These are phyloP conservation scores for Erpobdella octoculata DNA, from an alignment of 2,888 invertebrate species.

Conservation along the genomic window DNA sequence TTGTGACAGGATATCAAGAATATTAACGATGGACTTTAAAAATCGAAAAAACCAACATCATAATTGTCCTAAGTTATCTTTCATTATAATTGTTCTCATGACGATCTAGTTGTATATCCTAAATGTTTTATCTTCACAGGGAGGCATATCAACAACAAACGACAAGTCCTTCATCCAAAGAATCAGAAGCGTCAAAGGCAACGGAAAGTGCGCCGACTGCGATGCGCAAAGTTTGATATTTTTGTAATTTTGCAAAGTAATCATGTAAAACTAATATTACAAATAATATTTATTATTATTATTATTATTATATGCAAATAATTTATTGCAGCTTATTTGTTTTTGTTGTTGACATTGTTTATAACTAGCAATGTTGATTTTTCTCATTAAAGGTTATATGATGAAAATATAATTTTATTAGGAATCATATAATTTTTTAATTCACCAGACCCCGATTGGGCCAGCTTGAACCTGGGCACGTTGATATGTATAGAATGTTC, in stretches of 20 bases:
- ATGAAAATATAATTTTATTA: no score
- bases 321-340: no score
- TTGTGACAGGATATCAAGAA: no score
- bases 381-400: no score
- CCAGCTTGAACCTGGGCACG: slow-evolving; percentile 86
- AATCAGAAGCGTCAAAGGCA: slow-evolving; percentile 36
- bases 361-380: not conserved
- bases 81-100: no score
- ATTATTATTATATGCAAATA: no score
- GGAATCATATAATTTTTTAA: not conserved
- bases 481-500: slow-evolving; percentile 95
- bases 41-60: no score
- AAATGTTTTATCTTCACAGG: not conserved
- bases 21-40: no score
- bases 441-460: slow-evolving; percentile 82
- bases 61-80: no score
- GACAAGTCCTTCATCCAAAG: slow-evolving; percentile 30
- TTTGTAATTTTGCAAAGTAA: not conserved
- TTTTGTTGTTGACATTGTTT: not conserved
- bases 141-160: slow-evolving; percentile 10
- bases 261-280: no score
- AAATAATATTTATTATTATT: no score
- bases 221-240: slow-evolving; percentile 29
- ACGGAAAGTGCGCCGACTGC: slow-evolving; percentile 36
- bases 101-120: no score